These are phyloP conservation scores for Lampris incognitus DNA, from an alignment of 2,113 vertebrate genomes.

Conservation along the genomic window DNA sequence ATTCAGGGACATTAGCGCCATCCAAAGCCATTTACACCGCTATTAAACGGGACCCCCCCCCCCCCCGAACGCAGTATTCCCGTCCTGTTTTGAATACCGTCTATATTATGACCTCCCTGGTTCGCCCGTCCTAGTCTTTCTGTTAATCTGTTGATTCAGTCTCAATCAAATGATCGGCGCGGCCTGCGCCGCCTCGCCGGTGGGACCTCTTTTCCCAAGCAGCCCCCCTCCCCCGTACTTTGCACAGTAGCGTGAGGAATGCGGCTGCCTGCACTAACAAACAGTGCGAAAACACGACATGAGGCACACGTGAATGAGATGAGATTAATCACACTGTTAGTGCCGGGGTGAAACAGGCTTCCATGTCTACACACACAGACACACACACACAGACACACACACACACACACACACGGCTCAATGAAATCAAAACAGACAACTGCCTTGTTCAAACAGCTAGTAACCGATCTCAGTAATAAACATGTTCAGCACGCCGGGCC, in stretches of 20 bases:
- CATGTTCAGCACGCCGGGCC: conserved; percentile 21
- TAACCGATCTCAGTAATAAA: conserved; percentile 41
- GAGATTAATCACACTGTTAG: conserved; percentile 53
- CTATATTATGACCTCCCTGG: conserved; percentile 49
- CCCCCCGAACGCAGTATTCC: conserved; percentile 52
- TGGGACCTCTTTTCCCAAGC: conserved; percentile 43
- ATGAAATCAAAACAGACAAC: conserved; percentile 21
- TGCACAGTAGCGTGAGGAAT: conserved; percentile 35
- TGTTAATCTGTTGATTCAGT: conserved; percentile 55
- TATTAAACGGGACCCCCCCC: conserved; percentile 55
- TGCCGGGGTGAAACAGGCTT: conserved; percentile 15
- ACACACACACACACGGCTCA: background rate
- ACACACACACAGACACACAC: too few relatives aligned
- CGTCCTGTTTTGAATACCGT: conserved; percentile 42
- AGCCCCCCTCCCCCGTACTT: conserved; percentile 13
- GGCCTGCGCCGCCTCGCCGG: conserved; percentile 68
- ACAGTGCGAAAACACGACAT: conserved; percentile 37
- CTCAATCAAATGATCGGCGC: conserved; percentile 65
- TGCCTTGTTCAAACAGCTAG: conserved; percentile 44
- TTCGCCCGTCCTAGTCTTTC: conserved; percentile 9
- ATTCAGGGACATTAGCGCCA: conserved; percentile 24
- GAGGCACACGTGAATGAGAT: conserved; percentile 42
- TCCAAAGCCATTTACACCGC: conserved; percentile 43
- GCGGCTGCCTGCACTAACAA: conserved; percentile 37
- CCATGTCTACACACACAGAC: background rate